Percentiles rank a stretch among this genome's conserved stretches.
These are phyloP conservation scores for Ganaspis brasiliensis DNA, from an alignment of 2,888 invertebrate genomes.

Conservation along the genomic window DNA sequence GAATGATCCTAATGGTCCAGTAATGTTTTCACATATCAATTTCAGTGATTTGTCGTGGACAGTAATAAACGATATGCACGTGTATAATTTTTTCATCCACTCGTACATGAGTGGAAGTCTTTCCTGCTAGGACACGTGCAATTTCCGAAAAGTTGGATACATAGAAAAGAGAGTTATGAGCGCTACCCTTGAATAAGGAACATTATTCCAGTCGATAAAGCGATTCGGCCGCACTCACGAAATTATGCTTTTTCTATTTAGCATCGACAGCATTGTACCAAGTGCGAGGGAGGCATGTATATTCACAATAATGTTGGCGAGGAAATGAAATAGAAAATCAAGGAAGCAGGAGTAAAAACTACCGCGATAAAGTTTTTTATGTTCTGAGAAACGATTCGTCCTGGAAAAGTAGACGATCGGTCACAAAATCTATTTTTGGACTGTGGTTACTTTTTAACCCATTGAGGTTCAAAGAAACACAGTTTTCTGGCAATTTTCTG, in stretches of 20 bases:
- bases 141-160: slow-evolving; percentile 72
- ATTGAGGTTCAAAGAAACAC: too few species aligned
- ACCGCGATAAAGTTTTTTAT: slow-evolving; percentile 65
- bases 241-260: slow-evolving; percentile 76
- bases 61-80: slow-evolving; percentile 27
- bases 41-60: not conserved
- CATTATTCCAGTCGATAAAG: slow-evolving; percentile 79
- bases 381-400: slow-evolving; percentile 67
- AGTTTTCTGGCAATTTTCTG: too few species aligned
- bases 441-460: not conserved
- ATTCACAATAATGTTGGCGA: slow-evolving; percentile 47
- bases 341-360: slow-evolving; percentile 66
- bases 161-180: slow-evolving; percentile 73
- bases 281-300: slow-evolving; percentile 42
- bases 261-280: slow-evolving; percentile 67
- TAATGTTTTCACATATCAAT: slow-evolving; percentile 32
- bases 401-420: slow-evolving; percentile 66
- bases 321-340: slow-evolving; percentile 49
- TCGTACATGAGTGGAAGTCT: slow-evolving; percentile 25
- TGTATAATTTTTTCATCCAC: slow-evolving; percentile 19
- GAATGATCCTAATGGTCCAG: not conserved
- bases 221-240: slow-evolving; percentile 74
- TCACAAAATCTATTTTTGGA: slow-evolving; percentile 57
- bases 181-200: slow-evolving; percentile 72
- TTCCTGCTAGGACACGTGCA: slow-evolving; percentile 63